A percentile compares a stretch with the other conserved stretches of the same genome.
Evolutionary conservation across 2,888 invertebrate genomes (phyloP).

Genomic region (Eilema caniola): DNA sequence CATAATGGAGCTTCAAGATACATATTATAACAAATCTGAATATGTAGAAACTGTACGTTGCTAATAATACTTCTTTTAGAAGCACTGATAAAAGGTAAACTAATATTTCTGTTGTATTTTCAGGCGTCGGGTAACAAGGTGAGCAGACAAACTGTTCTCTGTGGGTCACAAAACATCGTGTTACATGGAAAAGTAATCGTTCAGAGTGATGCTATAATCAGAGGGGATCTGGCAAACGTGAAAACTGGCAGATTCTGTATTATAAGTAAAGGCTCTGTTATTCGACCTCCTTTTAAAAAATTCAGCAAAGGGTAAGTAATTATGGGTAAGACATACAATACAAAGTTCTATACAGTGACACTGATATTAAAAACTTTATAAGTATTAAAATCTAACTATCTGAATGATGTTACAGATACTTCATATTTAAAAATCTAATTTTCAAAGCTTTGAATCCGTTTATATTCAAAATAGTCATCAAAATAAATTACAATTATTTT

Average conservation of each 20-base stretch:
- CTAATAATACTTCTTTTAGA: not conserved
- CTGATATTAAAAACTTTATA: too few species aligned
- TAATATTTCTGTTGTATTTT: conserved; percentile 31
- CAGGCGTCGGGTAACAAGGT: conserved; percentile 99
- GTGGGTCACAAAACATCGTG: conserved; percentile 99
- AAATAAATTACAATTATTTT: too few species aligned
- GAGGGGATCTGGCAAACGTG: conserved; percentile 99
- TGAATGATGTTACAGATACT: too few species aligned
- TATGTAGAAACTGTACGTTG: conserved; percentile 96
- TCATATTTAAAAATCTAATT: too few species aligned
- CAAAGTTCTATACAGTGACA: too few species aligned
- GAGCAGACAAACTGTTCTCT: conserved; percentile 97
- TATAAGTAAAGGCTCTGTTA: conserved; percentile 96
- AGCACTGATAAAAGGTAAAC: not conserved
- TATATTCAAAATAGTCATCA: too few species aligned
- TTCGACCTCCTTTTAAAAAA: conserved; percentile 98
- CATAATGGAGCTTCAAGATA: conserved; percentile 95
- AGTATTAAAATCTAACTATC: too few species aligned
- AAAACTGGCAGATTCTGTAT: conserved; percentile 98
- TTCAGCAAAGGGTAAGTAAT: conserved; percentile 96
- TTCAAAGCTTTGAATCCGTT: too few species aligned
- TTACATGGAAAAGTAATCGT: conserved; percentile 99
- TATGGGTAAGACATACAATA: too few species aligned
- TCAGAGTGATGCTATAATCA: conserved; percentile 97
- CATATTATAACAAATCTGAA: conserved; percentile 96